A percentile compares a stretch with the other conserved stretches of the same genome.
Conservation (phyloP, 2,797 vertebrate species). For the Myotis myotis region DNA sequence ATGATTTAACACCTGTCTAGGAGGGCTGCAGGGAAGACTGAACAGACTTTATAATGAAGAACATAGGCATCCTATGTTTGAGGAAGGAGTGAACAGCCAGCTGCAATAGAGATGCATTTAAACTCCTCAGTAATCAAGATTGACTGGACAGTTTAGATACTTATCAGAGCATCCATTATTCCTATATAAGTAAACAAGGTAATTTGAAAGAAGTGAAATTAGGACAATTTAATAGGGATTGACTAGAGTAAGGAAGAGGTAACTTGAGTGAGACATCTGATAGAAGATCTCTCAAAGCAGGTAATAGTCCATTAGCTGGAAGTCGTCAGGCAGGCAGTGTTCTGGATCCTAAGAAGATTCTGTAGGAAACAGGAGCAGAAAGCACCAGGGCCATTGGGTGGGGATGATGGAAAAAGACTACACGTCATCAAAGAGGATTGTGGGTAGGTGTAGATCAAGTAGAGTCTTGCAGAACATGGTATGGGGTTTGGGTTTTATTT, state of each 20-base stretch:
- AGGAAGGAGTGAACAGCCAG: background rate
- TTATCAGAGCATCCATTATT: background rate
- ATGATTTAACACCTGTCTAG: background rate
- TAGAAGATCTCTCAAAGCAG: background rate
- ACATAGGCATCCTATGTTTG: background rate
- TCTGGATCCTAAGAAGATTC: background rate
- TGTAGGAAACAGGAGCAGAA: background rate
- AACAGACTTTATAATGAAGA: background rate
- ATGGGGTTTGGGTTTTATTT: background rate
- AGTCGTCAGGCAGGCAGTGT: background rate
- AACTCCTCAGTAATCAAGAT: background rate
- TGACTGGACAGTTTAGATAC: background rate
- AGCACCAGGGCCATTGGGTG: background rate
- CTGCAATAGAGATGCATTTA: background rate
- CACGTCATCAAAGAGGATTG: background rate
- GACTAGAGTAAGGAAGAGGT: background rate
- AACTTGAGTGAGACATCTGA: background rate
- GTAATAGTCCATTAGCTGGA: background rate
- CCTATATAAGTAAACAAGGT: background rate
- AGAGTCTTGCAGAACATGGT: background rate
- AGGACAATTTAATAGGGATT: background rate
- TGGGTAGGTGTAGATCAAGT: background rate
- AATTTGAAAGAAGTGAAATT: constrained; percentile 11
- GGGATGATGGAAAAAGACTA: background rate
- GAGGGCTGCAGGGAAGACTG: background rate